These are phyloP conservation scores for Pachypeltis micranthus DNA, from an alignment of 1,140 invertebrate genomes.

Conservation along the genomic window DNA sequence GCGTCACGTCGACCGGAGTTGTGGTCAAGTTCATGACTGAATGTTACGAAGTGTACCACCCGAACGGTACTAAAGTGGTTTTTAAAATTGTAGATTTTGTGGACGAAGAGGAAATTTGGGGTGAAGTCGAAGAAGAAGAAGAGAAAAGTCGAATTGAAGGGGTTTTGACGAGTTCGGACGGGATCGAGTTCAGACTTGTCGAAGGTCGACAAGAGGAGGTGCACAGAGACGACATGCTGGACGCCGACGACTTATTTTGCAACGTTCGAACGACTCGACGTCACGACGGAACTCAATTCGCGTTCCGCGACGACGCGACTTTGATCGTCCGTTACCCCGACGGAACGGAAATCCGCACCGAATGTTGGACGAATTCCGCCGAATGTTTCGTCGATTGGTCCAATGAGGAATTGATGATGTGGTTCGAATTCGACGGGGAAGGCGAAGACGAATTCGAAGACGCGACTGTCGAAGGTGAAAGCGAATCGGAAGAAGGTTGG, in stretches of 20 bases:
- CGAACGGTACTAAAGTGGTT: background rate
- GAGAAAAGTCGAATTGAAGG: background rate
- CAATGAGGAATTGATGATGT: background rate
- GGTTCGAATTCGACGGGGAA: conserved; percentile 1
- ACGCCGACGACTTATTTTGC: conserved; percentile 4
- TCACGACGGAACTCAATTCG: conserved; percentile 1
- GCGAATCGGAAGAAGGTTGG: background rate
- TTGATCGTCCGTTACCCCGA: conserved; percentile 4
- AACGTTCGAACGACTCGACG: background rate
- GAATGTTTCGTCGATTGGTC: conserved; percentile 1
- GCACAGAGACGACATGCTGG: background rate
- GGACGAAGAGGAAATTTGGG: background rate
- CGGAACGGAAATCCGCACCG: conserved; percentile 3
- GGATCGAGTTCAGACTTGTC: background rate
- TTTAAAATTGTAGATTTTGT: background rate
- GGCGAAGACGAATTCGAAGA: background rate
- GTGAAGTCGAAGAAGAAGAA: background rate
- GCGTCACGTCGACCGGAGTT: background rate
- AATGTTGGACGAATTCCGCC: background rate
- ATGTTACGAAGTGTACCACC: background rate
- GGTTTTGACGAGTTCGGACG: background rate
- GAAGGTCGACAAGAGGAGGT: background rate
- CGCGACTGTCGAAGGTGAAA: background rate
- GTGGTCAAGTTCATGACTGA: background rate
- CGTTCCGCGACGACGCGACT: background rate